phyloP scores from a whole-genome alignment of 1,140 invertebrate genomes.

The Zeugodacus cucurbitae region DNA sequence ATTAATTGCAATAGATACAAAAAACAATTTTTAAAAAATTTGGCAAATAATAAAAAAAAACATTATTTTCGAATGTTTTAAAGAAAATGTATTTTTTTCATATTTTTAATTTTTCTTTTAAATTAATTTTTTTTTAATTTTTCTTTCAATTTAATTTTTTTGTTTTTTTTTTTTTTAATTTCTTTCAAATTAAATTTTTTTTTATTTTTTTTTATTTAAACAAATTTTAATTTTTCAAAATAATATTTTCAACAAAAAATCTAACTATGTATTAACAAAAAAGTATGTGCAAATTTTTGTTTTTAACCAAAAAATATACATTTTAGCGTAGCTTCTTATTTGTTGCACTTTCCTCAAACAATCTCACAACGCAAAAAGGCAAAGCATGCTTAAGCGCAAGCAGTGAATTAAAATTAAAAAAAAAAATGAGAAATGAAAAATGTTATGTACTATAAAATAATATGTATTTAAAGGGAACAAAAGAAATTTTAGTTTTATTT shows the following conservation, averaged over 20 bases:
- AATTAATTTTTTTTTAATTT: too few species aligned
- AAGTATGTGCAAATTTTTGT: background rate
- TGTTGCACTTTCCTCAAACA: background rate
- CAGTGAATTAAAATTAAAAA: too few species aligned
- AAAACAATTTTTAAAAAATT: too few species aligned
- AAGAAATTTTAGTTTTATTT: constrained; percentile 21
- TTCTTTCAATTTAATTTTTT: too few species aligned
- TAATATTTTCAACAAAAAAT: too few species aligned
- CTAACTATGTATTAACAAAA: background rate
- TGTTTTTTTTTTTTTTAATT: too few species aligned
- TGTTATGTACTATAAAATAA: background rate
- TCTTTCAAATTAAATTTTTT: too few species aligned
- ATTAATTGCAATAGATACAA: background rate
- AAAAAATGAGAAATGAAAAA: background rate
- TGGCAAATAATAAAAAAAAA: background rate
- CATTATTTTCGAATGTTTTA: too few species aligned
- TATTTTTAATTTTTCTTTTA: too few species aligned
- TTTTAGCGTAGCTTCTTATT: background rate
- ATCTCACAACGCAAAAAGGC: background rate
- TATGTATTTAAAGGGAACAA: background rate
- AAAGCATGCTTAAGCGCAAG: background rate
- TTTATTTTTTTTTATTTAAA: background rate
- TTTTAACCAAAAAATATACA: background rate
- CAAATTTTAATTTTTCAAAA: too few species aligned
- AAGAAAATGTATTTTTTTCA: too few species aligned